These are phyloP conservation scores for Drosophila seclusa DNA, from an alignment of 2,888 invertebrate genomes.

Conservation along the genomic window DNA sequence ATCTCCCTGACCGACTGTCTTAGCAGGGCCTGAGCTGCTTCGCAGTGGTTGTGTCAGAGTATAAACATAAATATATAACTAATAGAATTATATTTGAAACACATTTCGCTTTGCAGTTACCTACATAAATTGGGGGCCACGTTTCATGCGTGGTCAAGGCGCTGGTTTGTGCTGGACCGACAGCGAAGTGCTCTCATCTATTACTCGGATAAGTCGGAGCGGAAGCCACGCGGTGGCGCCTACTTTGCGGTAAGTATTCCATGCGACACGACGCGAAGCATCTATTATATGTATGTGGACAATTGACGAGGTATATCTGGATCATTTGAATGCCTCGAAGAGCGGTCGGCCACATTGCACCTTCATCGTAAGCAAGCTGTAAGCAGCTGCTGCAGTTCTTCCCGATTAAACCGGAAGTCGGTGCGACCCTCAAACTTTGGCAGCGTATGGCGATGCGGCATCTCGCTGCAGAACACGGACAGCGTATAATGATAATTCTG, in stretches of 20 bases:
- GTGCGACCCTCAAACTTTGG: conserved; percentile 80
- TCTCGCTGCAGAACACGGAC: conserved; percentile 84
- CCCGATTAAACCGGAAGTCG: conserved; percentile 79
- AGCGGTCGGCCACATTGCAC: conserved; percentile 96
- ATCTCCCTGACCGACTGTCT: too few species aligned
- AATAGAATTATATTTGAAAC: not conserved
- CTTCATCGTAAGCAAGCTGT: too few species aligned
- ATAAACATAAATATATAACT: not conserved
- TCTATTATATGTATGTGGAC: conserved; percentile 86
- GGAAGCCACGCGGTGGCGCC: conserved; percentile 94
- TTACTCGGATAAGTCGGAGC: conserved; percentile 95
- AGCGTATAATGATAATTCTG: conserved; percentile 84
- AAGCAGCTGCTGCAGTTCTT: conserved; percentile 80
- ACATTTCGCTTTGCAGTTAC: conserved; percentile 86
- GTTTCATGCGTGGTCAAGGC: conserved; percentile 96
- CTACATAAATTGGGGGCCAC: conserved; percentile 96
- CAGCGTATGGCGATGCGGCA: conserved; percentile 81
- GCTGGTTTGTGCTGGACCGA: conserved; percentile 98
- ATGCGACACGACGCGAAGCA: not conserved
- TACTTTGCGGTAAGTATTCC: conserved; percentile 91
- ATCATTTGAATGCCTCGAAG: conserved; percentile 96
- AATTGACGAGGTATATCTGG: conserved; percentile 98
- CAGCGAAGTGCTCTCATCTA: conserved; percentile 95
- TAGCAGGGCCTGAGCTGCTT: too few species aligned
- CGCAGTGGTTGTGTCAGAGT: not conserved